Evolutionary conservation across 2,888 invertebrate genomes (phyloP).

Genomic region (Rhamphomyia laevipes): DNA sequence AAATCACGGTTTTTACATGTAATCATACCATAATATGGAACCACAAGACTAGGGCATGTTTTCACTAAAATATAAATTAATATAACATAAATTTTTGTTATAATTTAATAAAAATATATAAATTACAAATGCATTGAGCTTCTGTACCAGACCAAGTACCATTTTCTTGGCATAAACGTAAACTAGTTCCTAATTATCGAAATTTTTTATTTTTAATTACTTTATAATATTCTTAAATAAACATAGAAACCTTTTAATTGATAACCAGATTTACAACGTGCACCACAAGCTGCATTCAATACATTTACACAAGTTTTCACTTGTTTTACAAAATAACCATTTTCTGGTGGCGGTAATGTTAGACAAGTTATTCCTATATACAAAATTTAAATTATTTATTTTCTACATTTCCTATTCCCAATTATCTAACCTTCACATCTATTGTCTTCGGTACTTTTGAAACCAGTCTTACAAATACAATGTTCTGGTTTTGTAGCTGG

Average conservation of each 20-base stretch:
- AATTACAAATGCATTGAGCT: constrained; percentile 49
- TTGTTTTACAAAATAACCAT: constrained; percentile 54
- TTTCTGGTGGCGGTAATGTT: constrained; percentile 44
- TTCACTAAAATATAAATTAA: constrained; percentile 40
- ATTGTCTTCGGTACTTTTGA: constrained; percentile 37
- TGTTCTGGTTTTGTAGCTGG: constrained; percentile 44
- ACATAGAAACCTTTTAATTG: constrained; percentile 32
- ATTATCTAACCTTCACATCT: constrained; percentile 43
- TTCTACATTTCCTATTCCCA: too few species aligned
- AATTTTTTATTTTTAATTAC: background rate
- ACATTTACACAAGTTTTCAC: constrained; percentile 47
- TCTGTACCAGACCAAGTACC: constrained; percentile 56
- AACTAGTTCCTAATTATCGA: constrained; percentile 32
- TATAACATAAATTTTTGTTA: background rate
- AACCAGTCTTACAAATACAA: constrained; percentile 53
- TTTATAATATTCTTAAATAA: background rate
- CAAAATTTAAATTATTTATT: too few species aligned
- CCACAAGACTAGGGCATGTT: constrained; percentile 44
- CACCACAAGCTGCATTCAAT: constrained; percentile 57
- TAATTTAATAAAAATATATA: constrained; percentile 7
- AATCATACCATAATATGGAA: constrained; percentile 46
- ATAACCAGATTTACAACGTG: constrained; percentile 54
- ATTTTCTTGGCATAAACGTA: constrained; percentile 50
- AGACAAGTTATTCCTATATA: constrained; percentile 47
- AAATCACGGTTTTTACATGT: constrained; percentile 39